Conservation (phyloP, 2,797 vertebrate genomes). For the Acipenser oxyrinchus region DNA sequence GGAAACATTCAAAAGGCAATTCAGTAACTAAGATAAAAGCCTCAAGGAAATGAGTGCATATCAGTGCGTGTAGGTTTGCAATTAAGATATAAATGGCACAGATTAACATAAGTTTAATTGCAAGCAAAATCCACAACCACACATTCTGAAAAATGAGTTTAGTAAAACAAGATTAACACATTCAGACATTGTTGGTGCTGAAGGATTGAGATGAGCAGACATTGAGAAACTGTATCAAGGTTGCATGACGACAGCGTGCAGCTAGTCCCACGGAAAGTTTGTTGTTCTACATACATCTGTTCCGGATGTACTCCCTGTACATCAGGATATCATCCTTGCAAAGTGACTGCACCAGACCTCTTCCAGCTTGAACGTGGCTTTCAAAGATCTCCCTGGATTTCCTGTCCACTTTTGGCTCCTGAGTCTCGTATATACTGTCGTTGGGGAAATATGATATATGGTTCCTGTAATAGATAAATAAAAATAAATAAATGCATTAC, state of each 20-base stretch:
- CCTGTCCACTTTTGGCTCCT: slow-evolving; percentile 64
- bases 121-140: slow-evolving; percentile 40
- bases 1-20: neutral
- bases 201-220: no score
- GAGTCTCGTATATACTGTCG: slow-evolving; percentile 78
- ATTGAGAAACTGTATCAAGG: no score
- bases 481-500: neutral
- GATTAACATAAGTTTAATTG: slow-evolving; percentile 40
- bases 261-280: slow-evolving; percentile 11
- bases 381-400: slow-evolving; percentile 76
- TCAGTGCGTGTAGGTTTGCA: neutral
- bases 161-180: no score
- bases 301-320: slow-evolving; percentile 71
- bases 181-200: no score
- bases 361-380: slow-evolving; percentile 70
- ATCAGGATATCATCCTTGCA: slow-evolving; percentile 74
- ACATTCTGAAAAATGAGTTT: slow-evolving; percentile 21
- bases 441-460: slow-evolving; percentile 77
- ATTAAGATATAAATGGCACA: slow-evolving; percentile 6
- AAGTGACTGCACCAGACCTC: slow-evolving; percentile 67
- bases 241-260: neutral
- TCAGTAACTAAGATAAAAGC: neutral
- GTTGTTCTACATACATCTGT: slow-evolving; percentile 57
- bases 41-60: neutral
- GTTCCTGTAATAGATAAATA: slow-evolving; percentile 48